Evolutionary conservation across 2,888 invertebrate species (phyloP), one percentile per base, ranked within the genome.

Genomic region (Synanthedon andrenaeformis): DNA sequence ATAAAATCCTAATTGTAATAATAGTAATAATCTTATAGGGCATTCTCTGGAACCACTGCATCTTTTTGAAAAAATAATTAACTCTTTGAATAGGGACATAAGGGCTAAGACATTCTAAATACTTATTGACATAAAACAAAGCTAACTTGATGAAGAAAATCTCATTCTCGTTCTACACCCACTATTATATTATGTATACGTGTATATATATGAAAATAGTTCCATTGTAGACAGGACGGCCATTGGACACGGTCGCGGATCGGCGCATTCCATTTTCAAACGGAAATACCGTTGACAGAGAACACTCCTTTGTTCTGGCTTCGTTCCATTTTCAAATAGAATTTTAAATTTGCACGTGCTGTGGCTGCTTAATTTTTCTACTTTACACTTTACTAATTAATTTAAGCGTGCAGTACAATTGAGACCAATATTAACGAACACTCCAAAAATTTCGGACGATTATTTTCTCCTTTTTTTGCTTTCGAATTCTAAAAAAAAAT

Each of bases 201-300:
- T 53, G 51, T 51, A n/a, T 35, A 61, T 60, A 62, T 66, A 69
- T 69, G 62, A 68, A 69, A 74, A 67, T 65, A 62, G 60, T 69
- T 69, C 66, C 59, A 67, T 59, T 58, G 62, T 69, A 72, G 72
- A 69, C 72, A 64, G 64, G 63, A 63, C 41, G 56, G 58, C 61
- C 62, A 62, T 67, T 62, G 62, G 61, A 59, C 61, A 65, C 63
- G 62, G 59, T 61, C 56, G 66, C 61, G 66, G 66, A 72, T 72
- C 70, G 72, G 70, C 71, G 69, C 72, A 72, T 80, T 80, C 79
- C 74, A 81, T 79, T 81, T 79, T 67, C 71, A 73, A 76, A 76
- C 74, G 76, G 78, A 79, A 78, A 74, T 76, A 73, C 73, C 76
- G 76, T 72, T 82, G 82, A 79, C 81, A 81, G 76, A 77, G 74